Conservation (phyloP, 2,797 vertebrate species). For the Sebastiscus tertius region DNA sequence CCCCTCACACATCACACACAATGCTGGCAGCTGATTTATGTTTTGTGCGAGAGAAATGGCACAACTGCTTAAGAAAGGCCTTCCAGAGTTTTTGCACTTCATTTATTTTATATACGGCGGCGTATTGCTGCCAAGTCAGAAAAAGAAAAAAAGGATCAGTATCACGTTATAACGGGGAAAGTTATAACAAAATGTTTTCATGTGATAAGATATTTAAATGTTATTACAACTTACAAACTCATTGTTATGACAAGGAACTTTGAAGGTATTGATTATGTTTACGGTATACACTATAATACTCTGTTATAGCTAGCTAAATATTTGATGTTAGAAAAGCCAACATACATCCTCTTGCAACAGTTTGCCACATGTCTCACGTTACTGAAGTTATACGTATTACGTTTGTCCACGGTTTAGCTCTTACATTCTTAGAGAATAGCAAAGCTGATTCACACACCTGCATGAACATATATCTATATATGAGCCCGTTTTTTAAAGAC, state of each 20-base stretch:
- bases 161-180: background rate
- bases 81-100: conserved; percentile 11
- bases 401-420: too few relatives aligned
- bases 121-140: background rate
- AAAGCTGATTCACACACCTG: too few relatives aligned
- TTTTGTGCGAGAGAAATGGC: conserved; percentile 8
- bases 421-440: too few relatives aligned
- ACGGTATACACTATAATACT: too few relatives aligned
- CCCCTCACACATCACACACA: conserved; percentile 43
- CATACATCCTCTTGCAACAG: too few relatives aligned
- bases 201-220: background rate
- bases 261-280: too few relatives aligned
- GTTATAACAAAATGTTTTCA: background rate
- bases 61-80: conserved; percentile 27
- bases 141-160: background rate
- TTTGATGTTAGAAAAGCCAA: too few relatives aligned
- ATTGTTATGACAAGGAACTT: background rate
- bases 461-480: too few relatives aligned
- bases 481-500: too few relatives aligned
- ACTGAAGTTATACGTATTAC: too few relatives aligned
- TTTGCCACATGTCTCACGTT: too few relatives aligned
- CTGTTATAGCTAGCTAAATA: too few relatives aligned
- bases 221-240: background rate
- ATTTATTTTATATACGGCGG: background rate
- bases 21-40: conserved; percentile 38